Conservation (phyloP, 2,888 invertebrate species). For the Andrena flavipes region DNA sequence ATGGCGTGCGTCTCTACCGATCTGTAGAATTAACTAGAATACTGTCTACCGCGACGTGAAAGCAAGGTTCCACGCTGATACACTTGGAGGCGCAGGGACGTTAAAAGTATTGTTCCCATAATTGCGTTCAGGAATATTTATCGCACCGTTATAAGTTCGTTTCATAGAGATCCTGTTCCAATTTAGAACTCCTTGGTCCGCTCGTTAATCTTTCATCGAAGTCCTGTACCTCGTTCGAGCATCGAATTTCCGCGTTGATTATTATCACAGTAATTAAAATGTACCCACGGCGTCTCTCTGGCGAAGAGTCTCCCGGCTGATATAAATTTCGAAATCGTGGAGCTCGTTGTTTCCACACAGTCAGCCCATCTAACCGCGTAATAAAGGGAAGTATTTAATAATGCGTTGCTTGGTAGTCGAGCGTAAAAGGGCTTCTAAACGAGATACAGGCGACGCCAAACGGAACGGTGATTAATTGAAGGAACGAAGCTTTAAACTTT, state of each 20-base stretch:
- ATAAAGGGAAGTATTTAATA: conserved; percentile 48
- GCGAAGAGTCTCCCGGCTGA: not conserved
- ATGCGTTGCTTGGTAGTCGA: conserved; percentile 14
- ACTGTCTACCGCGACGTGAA: no score
- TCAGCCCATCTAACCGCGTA: conserved; percentile 35
- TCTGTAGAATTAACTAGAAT: no score
- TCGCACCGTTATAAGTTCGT: not conserved
- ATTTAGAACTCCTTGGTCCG: conserved; percentile 5
- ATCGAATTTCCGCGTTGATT: conserved; percentile 45
- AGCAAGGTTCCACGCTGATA: no score
- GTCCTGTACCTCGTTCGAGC: not conserved
- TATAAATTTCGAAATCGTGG: conserved; percentile 28
- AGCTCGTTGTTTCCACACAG: not conserved
- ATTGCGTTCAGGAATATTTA: conserved; percentile 12
- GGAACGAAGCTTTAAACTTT: conserved; percentile 42
- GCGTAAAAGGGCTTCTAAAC: not conserved
- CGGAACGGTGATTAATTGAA: conserved; percentile 27
- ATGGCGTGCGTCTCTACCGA: not conserved
- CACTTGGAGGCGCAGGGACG: no score
- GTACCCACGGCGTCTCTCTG: conserved; percentile 8
- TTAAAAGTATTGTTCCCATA: not conserved
- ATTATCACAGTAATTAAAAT: conserved; percentile 54
- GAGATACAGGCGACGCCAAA: not conserved
- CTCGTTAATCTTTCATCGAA: conserved; percentile 43
- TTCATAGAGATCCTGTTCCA: not conserved